Percentiles rank a stretch among this genome's conserved stretches.
Evolutionary conservation across 2,113 vertebrate genomes (phyloP).

Genomic region (Columba livia): DNA sequence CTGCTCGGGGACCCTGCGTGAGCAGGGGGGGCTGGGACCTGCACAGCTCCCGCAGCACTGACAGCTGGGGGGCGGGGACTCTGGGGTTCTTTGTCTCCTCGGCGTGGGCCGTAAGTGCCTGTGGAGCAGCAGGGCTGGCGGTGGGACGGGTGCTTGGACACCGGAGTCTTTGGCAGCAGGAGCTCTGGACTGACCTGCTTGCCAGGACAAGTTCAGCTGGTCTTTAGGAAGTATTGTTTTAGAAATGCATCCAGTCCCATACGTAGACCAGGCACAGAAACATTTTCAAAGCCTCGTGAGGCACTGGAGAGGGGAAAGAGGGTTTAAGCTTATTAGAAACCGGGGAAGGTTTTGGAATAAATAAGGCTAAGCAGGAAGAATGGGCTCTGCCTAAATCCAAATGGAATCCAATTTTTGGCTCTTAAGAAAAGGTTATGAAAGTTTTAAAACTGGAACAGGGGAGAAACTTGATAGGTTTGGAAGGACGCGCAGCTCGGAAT

Average conservation of each 20-base stretch:
- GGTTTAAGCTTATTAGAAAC: neutral
- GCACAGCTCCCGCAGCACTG: too few relatives aligned
- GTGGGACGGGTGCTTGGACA: neutral
- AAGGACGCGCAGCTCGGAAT: neutral
- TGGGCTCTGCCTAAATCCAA: neutral
- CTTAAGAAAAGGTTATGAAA: neutral
- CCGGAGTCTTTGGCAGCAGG: neutral
- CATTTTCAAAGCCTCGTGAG: neutral
- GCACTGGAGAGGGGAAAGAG: neutral
- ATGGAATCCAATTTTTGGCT: neutral
- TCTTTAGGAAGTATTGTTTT: neutral
- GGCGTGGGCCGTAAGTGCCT: too few relatives aligned
- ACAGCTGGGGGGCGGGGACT: too few relatives aligned
- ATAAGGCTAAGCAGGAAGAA: neutral
- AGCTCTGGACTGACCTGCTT: neutral
- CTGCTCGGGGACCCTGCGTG: too few relatives aligned
- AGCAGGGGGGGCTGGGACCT: too few relatives aligned
- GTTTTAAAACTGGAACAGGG: neutral
- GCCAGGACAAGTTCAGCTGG: neutral
- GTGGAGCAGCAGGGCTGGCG: accelerated
- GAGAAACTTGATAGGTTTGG: neutral
- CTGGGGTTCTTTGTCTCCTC: too few relatives aligned
- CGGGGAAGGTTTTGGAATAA: neutral
- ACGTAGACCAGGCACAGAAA: neutral
- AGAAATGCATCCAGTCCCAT: neutral